Percentiles rank a stretch among this genome's conserved stretches.
Conservation (phyloP, 2,797 vertebrate genomes). For the Sebastes melanostomus region DNA sequence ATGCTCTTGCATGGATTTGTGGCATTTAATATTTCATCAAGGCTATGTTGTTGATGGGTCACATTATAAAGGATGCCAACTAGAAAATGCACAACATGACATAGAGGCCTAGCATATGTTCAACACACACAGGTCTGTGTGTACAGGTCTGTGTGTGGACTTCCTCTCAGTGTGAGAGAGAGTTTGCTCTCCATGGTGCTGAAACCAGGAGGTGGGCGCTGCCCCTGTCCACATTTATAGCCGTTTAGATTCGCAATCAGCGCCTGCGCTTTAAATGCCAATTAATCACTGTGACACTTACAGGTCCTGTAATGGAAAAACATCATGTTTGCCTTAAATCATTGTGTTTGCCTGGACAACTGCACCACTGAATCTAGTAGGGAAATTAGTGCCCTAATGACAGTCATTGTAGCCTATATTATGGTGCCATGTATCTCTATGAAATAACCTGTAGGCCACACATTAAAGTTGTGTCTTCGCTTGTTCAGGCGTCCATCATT, state of each 20-base stretch:
- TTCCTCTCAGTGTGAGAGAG: background rate
- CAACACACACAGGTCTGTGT: background rate
- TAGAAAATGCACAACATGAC: background rate
- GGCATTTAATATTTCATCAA: background rate
- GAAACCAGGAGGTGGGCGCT: conserved; percentile 46
- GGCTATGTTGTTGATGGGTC: background rate
- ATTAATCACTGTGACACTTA: background rate
- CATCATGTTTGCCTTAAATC: background rate
- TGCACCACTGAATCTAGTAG: background rate
- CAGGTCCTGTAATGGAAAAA: background rate
- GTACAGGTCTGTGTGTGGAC: background rate
- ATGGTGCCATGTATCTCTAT: background rate
- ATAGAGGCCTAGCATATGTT: background rate
- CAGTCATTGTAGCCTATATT: background rate
- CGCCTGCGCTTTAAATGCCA: background rate
- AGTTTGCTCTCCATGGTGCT: conserved; percentile 81
- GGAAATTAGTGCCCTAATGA: too few relatives aligned
- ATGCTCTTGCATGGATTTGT: background rate
- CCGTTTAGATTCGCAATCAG: background rate
- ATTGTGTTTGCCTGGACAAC: background rate
- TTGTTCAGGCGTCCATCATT: background rate
- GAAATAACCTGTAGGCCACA: background rate
- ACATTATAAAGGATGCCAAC: background rate
- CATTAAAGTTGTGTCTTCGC: background rate
- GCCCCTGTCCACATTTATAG: background rate